Evolutionary conservation across 2,888 invertebrate genomes (phyloP).

Genomic region (Clivina fossor): DNA sequence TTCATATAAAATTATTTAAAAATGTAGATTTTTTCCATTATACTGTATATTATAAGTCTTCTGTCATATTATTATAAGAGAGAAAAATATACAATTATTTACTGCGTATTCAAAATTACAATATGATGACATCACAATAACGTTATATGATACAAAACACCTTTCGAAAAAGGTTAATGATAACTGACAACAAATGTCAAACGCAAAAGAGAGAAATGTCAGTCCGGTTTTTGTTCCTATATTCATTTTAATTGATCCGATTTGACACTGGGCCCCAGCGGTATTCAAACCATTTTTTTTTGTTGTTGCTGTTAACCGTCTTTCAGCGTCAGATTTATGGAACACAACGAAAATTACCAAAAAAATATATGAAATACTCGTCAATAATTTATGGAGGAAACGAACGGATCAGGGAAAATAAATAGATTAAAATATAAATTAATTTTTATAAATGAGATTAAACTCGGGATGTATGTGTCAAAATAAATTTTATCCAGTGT

Average conservation of each 20-base stretch:
- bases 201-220: slow-evolving; percentile 29
- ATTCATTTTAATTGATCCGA: slow-evolving; percentile 26
- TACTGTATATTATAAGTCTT: background rate
- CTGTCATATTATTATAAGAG: background rate
- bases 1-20: slow-evolving; percentile 1
- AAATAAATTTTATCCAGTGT: too few relatives aligned
- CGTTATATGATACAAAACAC: slow-evolving; percentile 21
- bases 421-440: too few relatives aligned
- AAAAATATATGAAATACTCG: too few relatives aligned
- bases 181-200: slow-evolving; percentile 31
- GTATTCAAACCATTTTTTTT: background rate
- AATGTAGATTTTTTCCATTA: too few relatives aligned
- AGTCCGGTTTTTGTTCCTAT: slow-evolving; percentile 23
- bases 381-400: too few relatives aligned
- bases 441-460: too few relatives aligned
- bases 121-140: slow-evolving; percentile 22
- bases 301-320: too few relatives aligned
- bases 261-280: slow-evolving; percentile 21
- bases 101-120: too few relatives aligned
- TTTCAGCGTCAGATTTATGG: too few relatives aligned
- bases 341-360: too few relatives aligned
- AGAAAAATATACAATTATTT: background rate
- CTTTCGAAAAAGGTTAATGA: slow-evolving; percentile 28
- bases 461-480: too few relatives aligned
- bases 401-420: too few relatives aligned